Percentiles rank a stretch among this genome's conserved stretches.
phyloP scores from a whole-genome alignment of 2,797 vertebrate genomes.

The Pipistrellus pipistrellus region DNA sequence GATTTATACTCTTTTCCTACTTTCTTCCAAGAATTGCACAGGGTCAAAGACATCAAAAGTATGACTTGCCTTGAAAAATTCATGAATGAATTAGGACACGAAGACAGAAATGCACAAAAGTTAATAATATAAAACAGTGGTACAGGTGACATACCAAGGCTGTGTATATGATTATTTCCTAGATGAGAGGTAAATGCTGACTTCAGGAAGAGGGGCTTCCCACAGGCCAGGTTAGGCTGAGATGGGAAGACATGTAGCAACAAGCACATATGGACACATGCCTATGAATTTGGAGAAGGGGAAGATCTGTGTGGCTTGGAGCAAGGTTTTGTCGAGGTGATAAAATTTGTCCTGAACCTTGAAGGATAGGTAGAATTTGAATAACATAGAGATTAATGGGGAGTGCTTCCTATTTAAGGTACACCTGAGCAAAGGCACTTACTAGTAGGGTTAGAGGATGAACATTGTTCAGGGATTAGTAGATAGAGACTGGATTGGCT shows the following conservation, averaged over 20 bases:
- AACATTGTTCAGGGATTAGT: background rate
- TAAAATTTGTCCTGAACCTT: conserved; percentile 34
- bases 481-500: background rate
- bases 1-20: background rate
- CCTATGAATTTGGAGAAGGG: background rate
- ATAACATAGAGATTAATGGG: background rate
- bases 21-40: background rate
- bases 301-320: background rate
- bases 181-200: conserved; percentile 21
- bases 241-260: background rate
- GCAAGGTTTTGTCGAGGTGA: background rate
- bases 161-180: background rate
- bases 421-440: background rate
- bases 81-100: background rate
- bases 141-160: background rate
- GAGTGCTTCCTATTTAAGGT: background rate
- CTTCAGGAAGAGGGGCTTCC: background rate
- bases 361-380: conserved; percentile 26
- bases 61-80: conserved; percentile 8
- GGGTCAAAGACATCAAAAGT: background rate
- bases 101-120: background rate
- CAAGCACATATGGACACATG: background rate
- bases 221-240: background rate
- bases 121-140: background rate
- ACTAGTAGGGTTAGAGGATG: background rate